Percentiles rank a stretch among this genome's conserved stretches.
Evolutionary conservation across 2,113 vertebrate species (phyloP).

Genomic region (Pomatorhinus ruficollis): DNA sequence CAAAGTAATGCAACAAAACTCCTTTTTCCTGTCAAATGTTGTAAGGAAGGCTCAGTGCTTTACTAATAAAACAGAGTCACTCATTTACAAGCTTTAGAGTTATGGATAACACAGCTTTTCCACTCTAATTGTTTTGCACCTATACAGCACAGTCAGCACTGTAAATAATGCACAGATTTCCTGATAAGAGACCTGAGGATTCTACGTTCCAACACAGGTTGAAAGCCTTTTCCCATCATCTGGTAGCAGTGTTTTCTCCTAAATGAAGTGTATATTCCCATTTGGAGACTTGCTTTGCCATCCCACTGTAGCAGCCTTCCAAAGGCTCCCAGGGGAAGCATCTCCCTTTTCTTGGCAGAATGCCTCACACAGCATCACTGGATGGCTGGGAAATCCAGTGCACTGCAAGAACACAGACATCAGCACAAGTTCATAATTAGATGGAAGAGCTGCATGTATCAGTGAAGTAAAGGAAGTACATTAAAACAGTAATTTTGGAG

Average conservation of each 20-base stretch:
- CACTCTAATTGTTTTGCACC: background rate
- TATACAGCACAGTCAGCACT: background rate
- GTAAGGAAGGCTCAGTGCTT: background rate
- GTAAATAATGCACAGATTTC: background rate
- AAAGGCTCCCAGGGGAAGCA: background rate
- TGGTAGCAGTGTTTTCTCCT: background rate
- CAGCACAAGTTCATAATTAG: background rate
- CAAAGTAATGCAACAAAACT: background rate
- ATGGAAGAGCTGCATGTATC: background rate
- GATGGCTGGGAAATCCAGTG: background rate
- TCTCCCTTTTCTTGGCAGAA: constrained; percentile 7
- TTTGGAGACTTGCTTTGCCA: background rate
- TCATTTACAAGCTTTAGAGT: background rate
- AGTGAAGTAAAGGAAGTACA: background rate
- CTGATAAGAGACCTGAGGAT: background rate
- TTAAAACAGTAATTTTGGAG: background rate
- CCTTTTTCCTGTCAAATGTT: background rate
- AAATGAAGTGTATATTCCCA: background rate
- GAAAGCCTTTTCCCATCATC: background rate
- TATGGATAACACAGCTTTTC: background rate
- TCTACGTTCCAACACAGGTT: background rate
- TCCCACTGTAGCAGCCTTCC: background rate
- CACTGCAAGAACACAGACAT: background rate
- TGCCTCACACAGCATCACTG: background rate
- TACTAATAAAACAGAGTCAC: background rate